Evolutionary conservation across 2,797 vertebrate species (phyloP), one percentile per base, ranked within the genome.

Genomic region (Bradypodion ventrale): DNA sequence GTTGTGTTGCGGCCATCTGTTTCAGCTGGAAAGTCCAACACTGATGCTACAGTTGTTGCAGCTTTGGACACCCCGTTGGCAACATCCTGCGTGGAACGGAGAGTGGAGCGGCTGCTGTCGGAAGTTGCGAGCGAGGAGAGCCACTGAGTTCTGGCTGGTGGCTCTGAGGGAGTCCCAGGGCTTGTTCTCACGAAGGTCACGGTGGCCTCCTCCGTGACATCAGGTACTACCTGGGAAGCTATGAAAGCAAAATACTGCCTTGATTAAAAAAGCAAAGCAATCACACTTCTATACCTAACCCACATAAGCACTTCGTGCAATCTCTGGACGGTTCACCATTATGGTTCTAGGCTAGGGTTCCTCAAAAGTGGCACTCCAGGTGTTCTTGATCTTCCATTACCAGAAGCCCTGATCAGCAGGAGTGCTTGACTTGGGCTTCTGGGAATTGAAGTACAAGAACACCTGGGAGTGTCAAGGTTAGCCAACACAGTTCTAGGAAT

Each of bases 1-100:
- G 3, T 12, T 1, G 10, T 1, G 1, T 40, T 4, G 13, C 75
- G 29, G 27, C 19, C 56, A 5, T 19, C 1, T 1, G 4, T 66
- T 40, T 29, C 21, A 5, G 75, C 35, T 40, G 32, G 23, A 16
- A 68, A 1, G 46, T 59, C 0, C 49, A 4, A 25, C 0, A 25
- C 81, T 12, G 0, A n/a, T 4, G 44, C 0, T 23, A 68, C 65
- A 0, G 0, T 63, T 0, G 56, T 13, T 21, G n/a, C 68, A 27
- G 8, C 23, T 21, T 1, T 0, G 0, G 37, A 16, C 0, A 16
- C 0, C 1, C 29, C 32, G 5, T 56, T 25, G 72, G 79, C 74
- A 79, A 49, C 35, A 10, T 0, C 78, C 21, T 0, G 2, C 0
- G 0, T 32, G n/a, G 72, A 15, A 23, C 2, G 10, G 49, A 63